A percentile compares a stretch with the other conserved stretches of the same genome.
Evolutionary conservation across 2,113 vertebrate species (phyloP).

Genomic region (Triplophysa dalaica): DNA sequence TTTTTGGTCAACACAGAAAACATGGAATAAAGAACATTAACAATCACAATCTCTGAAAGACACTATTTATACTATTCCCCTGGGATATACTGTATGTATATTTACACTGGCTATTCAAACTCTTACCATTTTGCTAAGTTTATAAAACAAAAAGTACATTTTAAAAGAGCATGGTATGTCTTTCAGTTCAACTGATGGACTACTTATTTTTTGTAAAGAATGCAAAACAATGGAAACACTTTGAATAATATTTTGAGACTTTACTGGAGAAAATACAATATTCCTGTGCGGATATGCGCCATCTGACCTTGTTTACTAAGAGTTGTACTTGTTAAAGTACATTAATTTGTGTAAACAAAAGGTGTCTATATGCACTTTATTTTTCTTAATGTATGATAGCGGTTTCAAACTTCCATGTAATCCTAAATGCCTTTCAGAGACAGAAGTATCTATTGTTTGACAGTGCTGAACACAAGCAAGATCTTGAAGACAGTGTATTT

Average conservation of each 20-base stretch:
- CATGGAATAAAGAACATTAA: constrained; percentile 22
- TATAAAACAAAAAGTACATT: constrained; percentile 55
- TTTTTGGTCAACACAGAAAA: constrained; percentile 45
- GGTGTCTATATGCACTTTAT: constrained; percentile 67
- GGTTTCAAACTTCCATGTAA: constrained; percentile 52
- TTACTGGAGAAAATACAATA: constrained; percentile 45
- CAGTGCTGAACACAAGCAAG: constrained; percentile 14
- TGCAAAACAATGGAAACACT: constrained; percentile 39
- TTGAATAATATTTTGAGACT: constrained; percentile 54
- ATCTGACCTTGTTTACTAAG: constrained; percentile 60
- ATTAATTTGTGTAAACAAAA: constrained; percentile 56
- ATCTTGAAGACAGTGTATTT: constrained; percentile 10
- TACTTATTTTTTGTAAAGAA: constrained; percentile 54
- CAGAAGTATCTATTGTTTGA: constrained; percentile 35
- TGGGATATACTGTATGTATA: constrained; percentile 32
- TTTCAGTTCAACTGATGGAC: constrained; percentile 47
- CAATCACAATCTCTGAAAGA: constrained; percentile 34
- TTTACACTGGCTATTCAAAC: constrained; percentile 45
- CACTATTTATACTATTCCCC: constrained; percentile 50
- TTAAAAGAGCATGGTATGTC: constrained; percentile 47
- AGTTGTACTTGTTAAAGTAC: constrained; percentile 57
- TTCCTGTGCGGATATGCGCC: constrained; percentile 49
- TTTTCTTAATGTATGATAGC: constrained; percentile 52
- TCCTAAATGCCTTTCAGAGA: constrained; percentile 51
- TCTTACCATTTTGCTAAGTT: constrained; percentile 54